Conservation (phyloP, 2,797 vertebrate species). For the Gadopsis bispinosus region DNA sequence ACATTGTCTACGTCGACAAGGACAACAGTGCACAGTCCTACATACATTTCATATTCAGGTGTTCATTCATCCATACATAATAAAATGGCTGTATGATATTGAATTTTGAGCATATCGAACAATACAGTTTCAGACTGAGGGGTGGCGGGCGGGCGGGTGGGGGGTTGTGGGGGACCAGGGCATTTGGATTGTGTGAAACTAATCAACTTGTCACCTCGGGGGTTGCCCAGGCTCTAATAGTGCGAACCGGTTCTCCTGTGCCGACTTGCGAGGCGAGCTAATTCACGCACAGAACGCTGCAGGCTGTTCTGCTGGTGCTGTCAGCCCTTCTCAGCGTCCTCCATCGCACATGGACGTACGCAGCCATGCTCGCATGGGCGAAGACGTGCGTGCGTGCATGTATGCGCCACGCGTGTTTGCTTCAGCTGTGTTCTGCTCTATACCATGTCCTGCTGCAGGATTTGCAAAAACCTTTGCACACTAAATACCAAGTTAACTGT, state of each 20-base stretch:
- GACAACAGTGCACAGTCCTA: neutral
- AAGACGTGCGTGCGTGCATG: slow-evolving; percentile 27
- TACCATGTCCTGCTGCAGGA: neutral
- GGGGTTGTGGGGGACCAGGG: slow-evolving; percentile 17
- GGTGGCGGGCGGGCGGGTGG: too few species aligned
- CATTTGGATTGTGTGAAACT: slow-evolving; percentile 70
- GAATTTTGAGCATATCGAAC: slow-evolving; percentile 9
- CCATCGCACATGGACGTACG: slow-evolving; percentile 32
- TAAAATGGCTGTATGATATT: neutral
- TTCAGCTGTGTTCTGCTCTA: neutral
- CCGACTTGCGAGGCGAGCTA: slow-evolving; percentile 64
- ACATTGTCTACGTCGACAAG: neutral
- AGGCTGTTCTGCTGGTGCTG: slow-evolving; percentile 71
- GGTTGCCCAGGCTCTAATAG: slow-evolving; percentile 51
- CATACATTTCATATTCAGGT: slow-evolving; percentile 2
- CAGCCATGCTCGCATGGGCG: neutral
- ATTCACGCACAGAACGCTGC: slow-evolving; percentile 62
- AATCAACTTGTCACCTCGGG: slow-evolving; percentile 73
- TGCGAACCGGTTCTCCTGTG: slow-evolving; percentile 63
- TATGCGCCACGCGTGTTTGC: neutral
- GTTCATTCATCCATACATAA: neutral
- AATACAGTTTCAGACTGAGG: neutral
- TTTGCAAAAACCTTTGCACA: neutral
- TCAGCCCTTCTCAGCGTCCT: slow-evolving; percentile 65
- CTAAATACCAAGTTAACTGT: neutral